Percentiles rank a stretch among this genome's conserved stretches.
phyloP scores from a whole-genome alignment of 1,140 invertebrate species.

The Ips typographus region DNA sequence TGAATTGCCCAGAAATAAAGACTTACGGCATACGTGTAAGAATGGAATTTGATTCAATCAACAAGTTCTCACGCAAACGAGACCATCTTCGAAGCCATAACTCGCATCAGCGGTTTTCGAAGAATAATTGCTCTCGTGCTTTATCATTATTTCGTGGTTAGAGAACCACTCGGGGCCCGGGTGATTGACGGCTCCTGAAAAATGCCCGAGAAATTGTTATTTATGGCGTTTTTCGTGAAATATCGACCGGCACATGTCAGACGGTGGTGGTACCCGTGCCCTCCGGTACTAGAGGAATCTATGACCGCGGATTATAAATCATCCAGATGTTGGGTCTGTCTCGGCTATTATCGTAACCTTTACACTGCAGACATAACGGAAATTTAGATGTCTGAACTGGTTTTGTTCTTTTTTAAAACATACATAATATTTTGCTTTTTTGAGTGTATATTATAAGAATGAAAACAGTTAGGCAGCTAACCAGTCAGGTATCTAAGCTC shows the following conservation, averaged over 20 bases:
- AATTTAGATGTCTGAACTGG: too few relatives aligned
- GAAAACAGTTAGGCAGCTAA: too few relatives aligned
- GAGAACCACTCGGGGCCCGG: slow-evolving; percentile 5
- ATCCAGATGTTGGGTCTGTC: neutral
- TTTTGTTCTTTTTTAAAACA: too few relatives aligned
- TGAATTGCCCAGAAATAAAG: too few relatives aligned
- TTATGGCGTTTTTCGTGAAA: slow-evolving; percentile 29
- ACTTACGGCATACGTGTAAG: too few relatives aligned
- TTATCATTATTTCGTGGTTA: slow-evolving; percentile 33
- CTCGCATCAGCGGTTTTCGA: slow-evolving; percentile 19
- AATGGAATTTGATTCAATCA: slow-evolving; percentile 11
- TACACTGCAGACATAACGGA: neutral
- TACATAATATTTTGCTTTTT: too few relatives aligned
- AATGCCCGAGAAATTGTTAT: slow-evolving; percentile 32
- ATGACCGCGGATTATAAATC: neutral
- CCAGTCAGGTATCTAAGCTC: too few relatives aligned
- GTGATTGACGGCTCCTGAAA: slow-evolving; percentile 31
- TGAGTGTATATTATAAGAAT: too few relatives aligned
- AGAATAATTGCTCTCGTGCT: slow-evolving; percentile 30
- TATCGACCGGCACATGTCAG: slow-evolving; percentile 25
- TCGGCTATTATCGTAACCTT: neutral
- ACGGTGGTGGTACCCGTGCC: slow-evolving; percentile 2
- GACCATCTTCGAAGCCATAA: slow-evolving; percentile 13
- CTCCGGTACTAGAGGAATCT: neutral
- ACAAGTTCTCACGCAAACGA: slow-evolving; percentile 23